These are phyloP conservation scores for Hydrocynus forskahlii DNA, from an alignment of 2,797 vertebrate species.

Conservation along the genomic window DNA sequence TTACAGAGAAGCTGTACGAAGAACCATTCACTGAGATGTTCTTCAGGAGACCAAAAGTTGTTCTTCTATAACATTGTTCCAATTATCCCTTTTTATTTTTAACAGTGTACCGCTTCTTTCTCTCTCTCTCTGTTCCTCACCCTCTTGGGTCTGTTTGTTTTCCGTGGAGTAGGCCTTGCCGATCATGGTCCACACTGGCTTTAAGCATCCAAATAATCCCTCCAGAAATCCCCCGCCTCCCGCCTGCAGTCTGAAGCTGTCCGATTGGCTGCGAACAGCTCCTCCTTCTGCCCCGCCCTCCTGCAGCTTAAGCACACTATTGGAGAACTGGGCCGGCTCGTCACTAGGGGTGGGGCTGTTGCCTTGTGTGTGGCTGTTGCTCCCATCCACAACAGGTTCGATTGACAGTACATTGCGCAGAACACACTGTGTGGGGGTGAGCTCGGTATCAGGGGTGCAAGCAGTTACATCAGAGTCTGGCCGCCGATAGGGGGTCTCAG, in stretches of 20 bases:
- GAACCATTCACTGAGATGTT: not conserved
- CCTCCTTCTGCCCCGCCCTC: slow-evolving; percentile 68
- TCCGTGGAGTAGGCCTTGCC: slow-evolving; percentile 95
- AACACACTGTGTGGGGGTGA: slow-evolving; percentile 93
- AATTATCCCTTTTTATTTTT: not conserved
- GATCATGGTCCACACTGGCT: slow-evolving; percentile 96
- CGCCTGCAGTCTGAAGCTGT: slow-evolving; percentile 80
- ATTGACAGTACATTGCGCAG: slow-evolving; percentile 90
- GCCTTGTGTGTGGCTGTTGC: slow-evolving; percentile 39
- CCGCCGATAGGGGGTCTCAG: slow-evolving; percentile 84
- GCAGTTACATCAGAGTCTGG: slow-evolving; percentile 87
- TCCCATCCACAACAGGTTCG: slow-evolving; percentile 71
- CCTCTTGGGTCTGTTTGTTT: slow-evolving; percentile 90
- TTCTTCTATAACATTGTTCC: not conserved
- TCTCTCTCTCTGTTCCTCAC: slow-evolving; percentile 71
- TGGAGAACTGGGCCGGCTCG: slow-evolving; percentile 75
- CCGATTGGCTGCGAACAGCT: slow-evolving; percentile 72
- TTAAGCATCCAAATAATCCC: slow-evolving; percentile 92
- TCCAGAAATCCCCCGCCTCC: slow-evolving; percentile 90
- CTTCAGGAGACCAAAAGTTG: not conserved
- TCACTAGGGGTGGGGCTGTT: slow-evolving; percentile 76
- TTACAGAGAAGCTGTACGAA: not conserved
- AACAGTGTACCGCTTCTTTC: not conserved
- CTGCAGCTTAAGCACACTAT: slow-evolving; percentile 79
- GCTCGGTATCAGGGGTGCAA: slow-evolving; percentile 91